Evolutionary conservation across 64 coral and sea anemone genomes (phyloP).

Genomic region (Catalaphyllia jardinei): DNA sequence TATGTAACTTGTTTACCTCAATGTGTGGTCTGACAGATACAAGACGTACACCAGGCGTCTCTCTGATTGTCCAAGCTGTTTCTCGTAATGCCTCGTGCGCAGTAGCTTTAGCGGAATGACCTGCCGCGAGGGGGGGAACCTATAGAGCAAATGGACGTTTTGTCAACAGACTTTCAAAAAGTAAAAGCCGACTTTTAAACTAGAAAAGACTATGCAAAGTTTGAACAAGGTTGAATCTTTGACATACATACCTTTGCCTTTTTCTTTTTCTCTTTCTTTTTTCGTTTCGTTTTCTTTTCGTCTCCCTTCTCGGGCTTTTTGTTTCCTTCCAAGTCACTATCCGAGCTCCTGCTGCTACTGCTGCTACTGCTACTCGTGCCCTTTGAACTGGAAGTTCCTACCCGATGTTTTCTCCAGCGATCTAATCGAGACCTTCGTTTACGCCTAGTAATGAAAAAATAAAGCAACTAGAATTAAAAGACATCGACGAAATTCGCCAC

Average conservation of each 20-base stretch:
- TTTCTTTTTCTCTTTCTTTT: conserved; percentile 14
- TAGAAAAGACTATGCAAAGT: too few relatives aligned
- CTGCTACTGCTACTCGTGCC: conserved; percentile 35
- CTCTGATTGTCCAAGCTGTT: conserved; percentile 49
- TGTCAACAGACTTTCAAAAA: background rate
- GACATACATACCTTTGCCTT: background rate
- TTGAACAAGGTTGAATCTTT: too few relatives aligned
- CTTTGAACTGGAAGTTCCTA: conserved; percentile 53
- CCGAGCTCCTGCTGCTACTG: conserved; percentile 51
- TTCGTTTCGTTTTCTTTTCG: conserved; percentile 14
- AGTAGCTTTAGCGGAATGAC: conserved; percentile 20
- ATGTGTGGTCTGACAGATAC: conserved; percentile 50
- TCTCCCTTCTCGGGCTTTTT: background rate
- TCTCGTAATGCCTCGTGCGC: conserved; percentile 56
- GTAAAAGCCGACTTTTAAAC: background rate
- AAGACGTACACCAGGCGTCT: conserved; percentile 57
- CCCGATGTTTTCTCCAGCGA: conserved; percentile 64
- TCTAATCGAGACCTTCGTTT: conserved; percentile 46
- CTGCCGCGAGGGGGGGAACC: conserved; percentile 27
- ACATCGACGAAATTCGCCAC: background rate
- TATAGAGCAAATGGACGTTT: background rate
- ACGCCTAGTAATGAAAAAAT: conserved; percentile 15
- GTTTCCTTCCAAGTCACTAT: background rate
- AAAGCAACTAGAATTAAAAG: background rate
- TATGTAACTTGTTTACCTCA: background rate